phyloP scores from a whole-genome alignment of 2,113 vertebrate genomes.

The Hippopotamus amphibius region DNA sequence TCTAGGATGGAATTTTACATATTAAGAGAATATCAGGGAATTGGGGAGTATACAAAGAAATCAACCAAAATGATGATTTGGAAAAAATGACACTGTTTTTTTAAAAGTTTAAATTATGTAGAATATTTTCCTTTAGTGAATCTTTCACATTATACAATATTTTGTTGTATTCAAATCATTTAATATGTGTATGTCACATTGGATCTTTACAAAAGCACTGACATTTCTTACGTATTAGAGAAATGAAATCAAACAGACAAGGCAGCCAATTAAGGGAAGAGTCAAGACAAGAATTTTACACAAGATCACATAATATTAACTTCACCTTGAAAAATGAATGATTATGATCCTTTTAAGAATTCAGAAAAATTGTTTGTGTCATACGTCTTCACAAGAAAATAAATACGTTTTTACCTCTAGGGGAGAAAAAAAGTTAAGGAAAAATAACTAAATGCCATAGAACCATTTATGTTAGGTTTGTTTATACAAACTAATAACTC shows the following conservation, averaged over 20 bases:
- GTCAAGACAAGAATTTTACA: neutral
- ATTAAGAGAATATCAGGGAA: neutral
- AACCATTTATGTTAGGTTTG: neutral
- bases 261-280: neutral
- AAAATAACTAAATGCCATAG: neutral
- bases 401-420: neutral
- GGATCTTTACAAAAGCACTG: neutral
- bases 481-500: neutral
- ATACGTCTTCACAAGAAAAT: neutral
- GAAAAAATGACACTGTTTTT: neutral
- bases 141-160: neutral
- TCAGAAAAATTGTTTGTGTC: neutral
- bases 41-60: neutral
- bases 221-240: neutral
- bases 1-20: neutral
- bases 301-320: neutral
- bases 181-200: neutral
- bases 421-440: neutral
- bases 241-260: neutral
- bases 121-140: neutral
- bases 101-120: constrained; percentile 6
- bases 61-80: neutral
- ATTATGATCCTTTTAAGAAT: neutral
- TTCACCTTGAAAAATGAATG: neutral
- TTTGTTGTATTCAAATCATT: neutral